A percentile compares a stretch with the other conserved stretches of the same genome.
Conservation (phyloP, 2,888 invertebrate genomes). For the Ectemnius cavifrons region DNA sequence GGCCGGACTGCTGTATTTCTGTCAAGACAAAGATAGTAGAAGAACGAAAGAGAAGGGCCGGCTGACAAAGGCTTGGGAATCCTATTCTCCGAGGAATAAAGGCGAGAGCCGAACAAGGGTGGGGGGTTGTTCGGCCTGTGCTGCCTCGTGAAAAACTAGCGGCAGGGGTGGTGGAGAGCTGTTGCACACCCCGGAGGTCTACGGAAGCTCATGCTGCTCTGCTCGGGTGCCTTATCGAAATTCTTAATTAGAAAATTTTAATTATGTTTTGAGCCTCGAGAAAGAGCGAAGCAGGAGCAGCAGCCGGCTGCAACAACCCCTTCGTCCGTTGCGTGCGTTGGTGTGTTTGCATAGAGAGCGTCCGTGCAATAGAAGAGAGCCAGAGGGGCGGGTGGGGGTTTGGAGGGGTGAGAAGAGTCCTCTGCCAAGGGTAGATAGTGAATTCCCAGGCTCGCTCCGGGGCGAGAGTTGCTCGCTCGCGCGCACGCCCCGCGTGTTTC, state of each 20-base stretch:
- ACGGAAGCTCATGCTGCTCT: not conserved
- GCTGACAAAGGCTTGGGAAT: too few species aligned
- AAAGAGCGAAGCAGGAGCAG: not conserved
- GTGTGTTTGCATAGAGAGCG: constrained; percentile 6
- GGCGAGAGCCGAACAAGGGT: not conserved
- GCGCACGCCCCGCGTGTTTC: not conserved
- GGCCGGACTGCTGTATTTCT: too few species aligned
- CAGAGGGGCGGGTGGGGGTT: too few species aligned
- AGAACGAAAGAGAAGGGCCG: too few species aligned
- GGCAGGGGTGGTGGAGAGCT: too few species aligned
- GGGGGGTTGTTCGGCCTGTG: not conserved
- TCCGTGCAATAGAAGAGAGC: constrained; percentile 10
- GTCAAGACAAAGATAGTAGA: too few species aligned
- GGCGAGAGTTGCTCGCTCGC: not conserved
- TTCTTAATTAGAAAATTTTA: constrained; percentile 78
- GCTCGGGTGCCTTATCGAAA: constrained; percentile 72
- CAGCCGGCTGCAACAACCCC: not conserved
- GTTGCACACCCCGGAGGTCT: not conserved
- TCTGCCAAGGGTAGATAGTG: constrained; percentile 57
- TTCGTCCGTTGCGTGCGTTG: not conserved
- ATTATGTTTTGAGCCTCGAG: constrained; percentile 74
- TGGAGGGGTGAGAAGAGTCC: constrained; percentile 17
- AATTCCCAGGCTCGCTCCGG: constrained; percentile 42
- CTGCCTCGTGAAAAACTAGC: too few species aligned
- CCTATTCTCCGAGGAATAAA: too few species aligned